Evolutionary conservation across 2,113 vertebrate species (phyloP).

Genomic region (Brachyhypopomus gauderio): DNA sequence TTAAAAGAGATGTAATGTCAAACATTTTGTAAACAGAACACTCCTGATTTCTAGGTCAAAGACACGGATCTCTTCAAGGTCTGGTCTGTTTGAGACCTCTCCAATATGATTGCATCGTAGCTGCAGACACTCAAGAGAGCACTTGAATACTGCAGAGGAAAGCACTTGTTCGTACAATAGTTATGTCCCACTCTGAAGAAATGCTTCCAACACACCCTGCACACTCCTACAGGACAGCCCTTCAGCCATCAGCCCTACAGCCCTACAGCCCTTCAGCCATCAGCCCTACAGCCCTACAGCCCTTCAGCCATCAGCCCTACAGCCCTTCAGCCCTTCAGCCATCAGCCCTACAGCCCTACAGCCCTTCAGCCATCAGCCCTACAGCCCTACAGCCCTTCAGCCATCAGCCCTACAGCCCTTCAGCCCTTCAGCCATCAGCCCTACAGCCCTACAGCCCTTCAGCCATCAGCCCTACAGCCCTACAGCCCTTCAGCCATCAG

Average conservation of each 20-base stretch:
- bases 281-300: too few species aligned
- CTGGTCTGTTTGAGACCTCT: conserved; percentile 28
- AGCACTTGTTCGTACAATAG: too few species aligned
- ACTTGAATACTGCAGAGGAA: conserved; percentile 11
- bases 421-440: too few species aligned
- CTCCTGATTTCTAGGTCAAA: conserved; percentile 26
- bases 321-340: too few species aligned
- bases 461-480: background rate
- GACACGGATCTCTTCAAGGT: conserved; percentile 26
- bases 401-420: too few species aligned
- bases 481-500: too few species aligned
- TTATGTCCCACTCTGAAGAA: background rate
- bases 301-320: too few species aligned
- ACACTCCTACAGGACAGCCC: background rate
- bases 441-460: background rate
- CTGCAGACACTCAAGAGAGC: conserved; percentile 14
- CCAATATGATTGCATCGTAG: conserved; percentile 41
- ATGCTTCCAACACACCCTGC: background rate
- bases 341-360: too few species aligned
- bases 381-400: background rate
- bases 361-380: too few species aligned
- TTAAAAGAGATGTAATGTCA: background rate
- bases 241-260: background rate
- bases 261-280: too few species aligned
- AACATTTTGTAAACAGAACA: conserved; percentile 11